Conservation (phyloP, 2,888 invertebrate species). For the Drosophila mayaguana region DNA sequence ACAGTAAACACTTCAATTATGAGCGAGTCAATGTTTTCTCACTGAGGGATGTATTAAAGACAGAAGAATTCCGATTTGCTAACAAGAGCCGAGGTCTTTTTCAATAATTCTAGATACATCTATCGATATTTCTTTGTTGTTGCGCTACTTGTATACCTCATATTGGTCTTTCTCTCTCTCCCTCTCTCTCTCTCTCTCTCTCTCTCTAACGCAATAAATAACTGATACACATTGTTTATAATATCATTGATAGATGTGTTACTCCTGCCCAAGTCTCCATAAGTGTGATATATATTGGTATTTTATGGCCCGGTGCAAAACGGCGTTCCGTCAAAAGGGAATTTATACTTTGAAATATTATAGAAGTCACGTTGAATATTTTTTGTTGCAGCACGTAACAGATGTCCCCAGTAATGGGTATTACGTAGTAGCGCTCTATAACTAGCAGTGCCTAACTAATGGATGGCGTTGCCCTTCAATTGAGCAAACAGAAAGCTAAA, state of each 20-base stretch:
- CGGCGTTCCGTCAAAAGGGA: conserved; percentile 8
- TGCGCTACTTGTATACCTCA: not conserved
- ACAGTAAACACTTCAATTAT: not conserved
- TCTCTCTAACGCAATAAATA: conserved; percentile 12
- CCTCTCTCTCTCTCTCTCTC: not conserved
- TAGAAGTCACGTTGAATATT: conserved; percentile 66
- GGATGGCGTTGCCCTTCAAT: conserved; percentile 39
- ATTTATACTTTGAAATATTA: conserved; percentile 30
- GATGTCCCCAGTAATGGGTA: conserved; percentile 11
- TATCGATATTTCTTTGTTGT: not conserved
- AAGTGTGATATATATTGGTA: not conserved
- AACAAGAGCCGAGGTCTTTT: no score
- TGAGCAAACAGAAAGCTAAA: conserved; percentile 34
- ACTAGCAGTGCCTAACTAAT: not conserved
- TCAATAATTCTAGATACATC: not conserved
- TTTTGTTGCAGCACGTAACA: conserved; percentile 51
- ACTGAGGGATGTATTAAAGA: not conserved
- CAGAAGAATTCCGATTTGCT: no score
- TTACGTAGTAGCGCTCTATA: conserved; percentile 9
- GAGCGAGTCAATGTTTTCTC: not conserved
- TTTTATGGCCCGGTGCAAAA: conserved; percentile 16
- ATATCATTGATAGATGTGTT: conserved; percentile 9
- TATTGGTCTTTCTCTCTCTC: not conserved
- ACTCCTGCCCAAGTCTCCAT: not conserved
- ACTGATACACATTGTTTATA: conserved; percentile 22